Conservation (phyloP, 2,888 invertebrate species). For the Criorhina ranunculi region DNA sequence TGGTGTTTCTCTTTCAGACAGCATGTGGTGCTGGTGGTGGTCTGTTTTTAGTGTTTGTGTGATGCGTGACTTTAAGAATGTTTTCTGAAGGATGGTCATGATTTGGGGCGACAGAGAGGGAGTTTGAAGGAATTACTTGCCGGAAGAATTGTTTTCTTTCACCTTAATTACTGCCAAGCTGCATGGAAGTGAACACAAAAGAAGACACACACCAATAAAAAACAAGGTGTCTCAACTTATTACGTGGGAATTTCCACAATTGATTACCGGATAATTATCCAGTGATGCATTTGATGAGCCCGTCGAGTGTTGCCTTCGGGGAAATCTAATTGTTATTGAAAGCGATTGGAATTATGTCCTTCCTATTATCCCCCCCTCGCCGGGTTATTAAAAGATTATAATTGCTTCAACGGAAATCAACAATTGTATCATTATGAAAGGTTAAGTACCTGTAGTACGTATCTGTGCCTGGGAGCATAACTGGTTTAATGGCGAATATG, state of each 20-base stretch:
- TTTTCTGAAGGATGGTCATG: conserved; percentile 2
- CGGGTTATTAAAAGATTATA: conserved; percentile 21
- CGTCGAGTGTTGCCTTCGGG: conserved; percentile 27
- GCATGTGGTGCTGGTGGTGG: conserved; percentile 5
- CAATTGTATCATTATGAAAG: conserved; percentile 42
- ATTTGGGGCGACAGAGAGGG: background rate
- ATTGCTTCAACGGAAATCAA: conserved; percentile 54
- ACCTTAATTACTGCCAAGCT: conserved; percentile 49
- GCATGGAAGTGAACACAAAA: conserved; percentile 23
- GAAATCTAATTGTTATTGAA: conserved; percentile 32
- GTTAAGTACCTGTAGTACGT: conserved; percentile 30
- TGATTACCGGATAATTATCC: conserved; percentile 68
- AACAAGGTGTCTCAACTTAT: conserved; percentile 30
- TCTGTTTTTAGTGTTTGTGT: conserved; percentile 26
- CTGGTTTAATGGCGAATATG: conserved; percentile 28
- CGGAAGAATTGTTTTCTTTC: conserved; percentile 61
- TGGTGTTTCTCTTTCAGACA: conserved; percentile 34
- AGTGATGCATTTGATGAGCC: conserved; percentile 54
- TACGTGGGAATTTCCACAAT: conserved; percentile 72
- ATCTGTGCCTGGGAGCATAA: background rate
- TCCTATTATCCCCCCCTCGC: conserved; percentile 9
- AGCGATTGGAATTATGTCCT: conserved; percentile 53
- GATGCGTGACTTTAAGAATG: conserved; percentile 62
- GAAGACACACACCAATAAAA: background rate
- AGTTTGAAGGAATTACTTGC: conserved; percentile 22